Evolutionary conservation across 2,888 invertebrate species (phyloP), one percentile per base, ranked within the genome.

Genomic region (Spilarctia lutea): DNA sequence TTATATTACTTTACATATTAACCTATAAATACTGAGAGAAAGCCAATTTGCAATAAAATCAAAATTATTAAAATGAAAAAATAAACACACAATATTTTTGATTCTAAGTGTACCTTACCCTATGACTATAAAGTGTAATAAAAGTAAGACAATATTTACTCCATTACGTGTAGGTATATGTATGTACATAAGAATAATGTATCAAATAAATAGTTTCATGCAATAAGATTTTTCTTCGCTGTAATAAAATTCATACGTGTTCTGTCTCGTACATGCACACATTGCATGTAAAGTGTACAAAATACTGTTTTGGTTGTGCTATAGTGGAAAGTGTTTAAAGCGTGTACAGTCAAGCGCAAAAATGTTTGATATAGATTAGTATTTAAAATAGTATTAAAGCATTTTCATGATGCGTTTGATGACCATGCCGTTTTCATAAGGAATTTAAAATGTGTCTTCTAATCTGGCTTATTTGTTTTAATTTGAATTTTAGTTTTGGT

Each of bases 311-410:
- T 35, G 39, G 27, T 42, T 70, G 20, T 42, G 42, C 60, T 39
- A 63, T 69, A 63, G 48, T 52, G 7, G 24, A 24, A 33, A 24
- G 33, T 33, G 48, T 68, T 52, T 68, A 52, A 68, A 70, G 60
- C 60, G 27, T 39, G 70, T 70, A 70, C 70, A 70, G 27, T 70
- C 60, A 11, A 60, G 70, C 6, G 33, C 13, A 70, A 63, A 60
- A 70, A 11, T 70, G 0, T 24, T 3, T 68, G 33, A 27, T 13
- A 48, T 45, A n/a, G n/a, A n/a, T 66, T 42, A 30, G 13, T 7
- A 35, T 33, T 13, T 13, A 16, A 48, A 52, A 13, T 24, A 68
- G 30, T 56, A 10, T 8, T 3, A 56, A 7, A 56, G 1, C 3
- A 13, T 56, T 45, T 45, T 16, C 45, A 45, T 45, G 3, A 10